A percentile compares a stretch with the other conserved stretches of the same genome.
Conservation (phyloP, 2,113 vertebrate genomes). For the Chamaetylas fuelleborni region DNA sequence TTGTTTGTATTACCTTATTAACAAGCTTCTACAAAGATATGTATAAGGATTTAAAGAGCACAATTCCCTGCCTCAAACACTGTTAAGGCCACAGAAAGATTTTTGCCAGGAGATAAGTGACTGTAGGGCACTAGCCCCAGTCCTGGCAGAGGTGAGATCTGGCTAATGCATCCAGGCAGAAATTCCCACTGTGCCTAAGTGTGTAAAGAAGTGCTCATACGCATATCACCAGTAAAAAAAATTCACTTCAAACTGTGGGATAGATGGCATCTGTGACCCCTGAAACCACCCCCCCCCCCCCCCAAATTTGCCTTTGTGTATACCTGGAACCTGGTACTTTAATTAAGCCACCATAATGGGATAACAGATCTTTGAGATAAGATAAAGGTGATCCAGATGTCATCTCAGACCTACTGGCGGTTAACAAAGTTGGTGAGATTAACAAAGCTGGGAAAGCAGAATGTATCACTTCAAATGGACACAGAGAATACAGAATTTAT, state of each 20-base stretch:
- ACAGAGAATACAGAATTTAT: neutral
- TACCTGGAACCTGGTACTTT: neutral
- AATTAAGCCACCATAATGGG: neutral
- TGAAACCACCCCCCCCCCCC: accelerated
- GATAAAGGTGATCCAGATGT: neutral
- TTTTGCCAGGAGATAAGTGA: neutral
- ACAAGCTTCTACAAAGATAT: neutral
- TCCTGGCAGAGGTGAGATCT: neutral
- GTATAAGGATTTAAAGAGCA: neutral
- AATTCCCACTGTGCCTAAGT: neutral
- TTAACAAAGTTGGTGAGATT: neutral
- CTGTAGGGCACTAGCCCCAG: too few relatives aligned
- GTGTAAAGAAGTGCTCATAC: neutral
- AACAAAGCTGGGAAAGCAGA: neutral
- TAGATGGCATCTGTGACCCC: neutral
- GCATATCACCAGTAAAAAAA: neutral
- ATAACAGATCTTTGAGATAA: neutral
- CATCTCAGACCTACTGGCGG: neutral
- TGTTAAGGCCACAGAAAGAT: neutral
- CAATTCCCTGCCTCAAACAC: neutral
- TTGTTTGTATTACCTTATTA: neutral
- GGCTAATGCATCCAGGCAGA: neutral
- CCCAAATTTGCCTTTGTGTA: neutral
- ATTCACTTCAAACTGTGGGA: neutral
- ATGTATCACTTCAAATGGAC: neutral